These are phyloP conservation scores for Apamea crenata DNA, from an alignment of 2,888 invertebrate species.

Conservation along the genomic window DNA sequence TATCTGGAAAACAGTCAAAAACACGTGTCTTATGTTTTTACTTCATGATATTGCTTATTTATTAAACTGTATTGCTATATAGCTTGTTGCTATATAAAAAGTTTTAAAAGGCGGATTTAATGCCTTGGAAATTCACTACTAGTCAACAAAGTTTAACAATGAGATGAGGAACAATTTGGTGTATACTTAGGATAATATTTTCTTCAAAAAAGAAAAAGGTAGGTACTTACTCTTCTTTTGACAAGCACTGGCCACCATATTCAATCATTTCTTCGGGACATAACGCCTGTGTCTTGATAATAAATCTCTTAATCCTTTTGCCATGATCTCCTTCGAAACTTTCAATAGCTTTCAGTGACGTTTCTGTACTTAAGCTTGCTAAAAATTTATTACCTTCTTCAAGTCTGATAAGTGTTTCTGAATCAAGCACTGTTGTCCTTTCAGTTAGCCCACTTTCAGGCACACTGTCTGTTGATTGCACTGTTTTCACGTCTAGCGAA, in stretches of 20 bases:
- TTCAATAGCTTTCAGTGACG: not conserved
- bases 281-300: fast-evolving
- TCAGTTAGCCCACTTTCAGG: not conserved
- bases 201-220: too few species aligned
- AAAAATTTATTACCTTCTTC: not conserved
- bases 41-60: not conserved
- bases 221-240: too few species aligned
- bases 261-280: not conserved
- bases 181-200: not conserved
- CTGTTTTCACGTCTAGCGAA: not conserved
- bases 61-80: not conserved
- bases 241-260: not conserved
- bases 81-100: not conserved
- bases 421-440: not conserved
- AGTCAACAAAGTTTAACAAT: not conserved
- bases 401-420: not conserved
- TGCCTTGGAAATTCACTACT: not conserved
- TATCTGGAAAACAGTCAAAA: not conserved
- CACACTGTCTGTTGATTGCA: constrained; percentile 5
- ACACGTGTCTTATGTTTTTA: not conserved
- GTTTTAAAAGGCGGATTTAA: not conserved
- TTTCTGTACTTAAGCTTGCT: not conserved
- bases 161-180: not conserved
- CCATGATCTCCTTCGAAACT: not conserved
- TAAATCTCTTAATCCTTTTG: not conserved